A percentile compares a stretch with the other conserved stretches of the same genome.
phyloP scores from a whole-genome alignment of 2,888 invertebrate genomes.

The Flabesymbios commensalis region DNA sequence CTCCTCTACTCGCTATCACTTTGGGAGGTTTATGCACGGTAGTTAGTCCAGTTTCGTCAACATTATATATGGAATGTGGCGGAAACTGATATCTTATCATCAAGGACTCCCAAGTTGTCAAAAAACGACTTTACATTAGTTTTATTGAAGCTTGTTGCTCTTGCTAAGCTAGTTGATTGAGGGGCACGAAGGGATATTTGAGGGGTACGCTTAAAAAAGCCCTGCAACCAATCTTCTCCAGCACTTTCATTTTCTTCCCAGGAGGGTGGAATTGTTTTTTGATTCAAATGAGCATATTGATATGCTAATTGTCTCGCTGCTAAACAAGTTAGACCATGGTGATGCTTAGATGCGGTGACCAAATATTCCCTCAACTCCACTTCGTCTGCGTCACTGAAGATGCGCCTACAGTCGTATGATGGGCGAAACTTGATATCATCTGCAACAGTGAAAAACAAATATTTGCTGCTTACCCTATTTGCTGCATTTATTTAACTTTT shows the following conservation, averaged over 20 bases:
- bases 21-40: slow-evolving; percentile 10
- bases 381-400: not conserved
- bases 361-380: not conserved
- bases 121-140: not conserved
- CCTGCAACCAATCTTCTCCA: not conserved
- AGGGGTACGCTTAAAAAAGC: not conserved
- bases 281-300: not conserved
- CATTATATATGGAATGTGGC: slow-evolving; percentile 2
- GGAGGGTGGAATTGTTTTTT: no score
- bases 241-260: no score
- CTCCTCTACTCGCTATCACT: not conserved
- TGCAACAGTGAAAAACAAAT: no score
- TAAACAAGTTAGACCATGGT: slow-evolving; percentile 4
- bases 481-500: no score
- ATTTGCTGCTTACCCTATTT: no score
- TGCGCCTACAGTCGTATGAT: no score
- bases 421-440: no score
- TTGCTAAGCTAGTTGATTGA: slow-evolving; percentile 1
- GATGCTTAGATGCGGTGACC: not conserved
- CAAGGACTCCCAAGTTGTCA: not conserved
- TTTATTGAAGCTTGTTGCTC: slow-evolving; percentile 4
- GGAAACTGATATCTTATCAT: not conserved
- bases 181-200: slow-evolving; percentile 1
- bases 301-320: slow-evolving; percentile 4
- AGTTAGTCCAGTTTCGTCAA: slow-evolving; percentile 9